These are phyloP conservation scores for Cavia aperea DNA, from an alignment of 2,113 vertebrate genomes.

Conservation along the genomic window DNA sequence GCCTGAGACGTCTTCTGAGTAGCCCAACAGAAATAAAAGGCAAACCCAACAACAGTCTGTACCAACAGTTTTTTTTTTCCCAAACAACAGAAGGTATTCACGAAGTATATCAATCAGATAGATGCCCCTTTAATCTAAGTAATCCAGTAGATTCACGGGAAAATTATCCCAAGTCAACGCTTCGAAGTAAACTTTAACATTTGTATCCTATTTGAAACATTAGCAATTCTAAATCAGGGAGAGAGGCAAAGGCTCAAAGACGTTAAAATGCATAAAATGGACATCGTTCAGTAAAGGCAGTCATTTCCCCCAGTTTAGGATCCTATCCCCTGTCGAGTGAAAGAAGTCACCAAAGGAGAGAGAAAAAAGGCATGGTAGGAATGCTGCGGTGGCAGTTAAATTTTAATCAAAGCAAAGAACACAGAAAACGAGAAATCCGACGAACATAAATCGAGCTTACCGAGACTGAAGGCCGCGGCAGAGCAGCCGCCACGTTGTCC, in stretches of 20 bases:
- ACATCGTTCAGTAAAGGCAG: neutral
- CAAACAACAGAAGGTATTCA: neutral
- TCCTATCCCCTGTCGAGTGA: accelerated
- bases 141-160: neutral
- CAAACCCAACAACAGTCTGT: neutral
- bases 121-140: neutral
- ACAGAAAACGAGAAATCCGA: accelerated
- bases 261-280: neutral
- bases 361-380: neutral
- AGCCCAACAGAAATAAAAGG: neutral
- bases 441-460: neutral
- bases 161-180: neutral
- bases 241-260: neutral
- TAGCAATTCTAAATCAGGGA: accelerated
- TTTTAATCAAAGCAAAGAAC: neutral
- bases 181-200: neutral
- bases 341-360: neutral
- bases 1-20: neutral
- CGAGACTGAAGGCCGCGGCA: accelerated
- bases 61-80: neutral
- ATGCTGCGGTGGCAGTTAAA: accelerated
- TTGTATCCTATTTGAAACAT: neutral
- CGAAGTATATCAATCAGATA: neutral
- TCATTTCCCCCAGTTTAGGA: neutral
- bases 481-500: neutral